A percentile compares a stretch with the other conserved stretches of the same genome.
These are phyloP conservation scores for Hoplodrina blanda DNA, from an alignment of 2,888 invertebrate species.

Conservation along the genomic window DNA sequence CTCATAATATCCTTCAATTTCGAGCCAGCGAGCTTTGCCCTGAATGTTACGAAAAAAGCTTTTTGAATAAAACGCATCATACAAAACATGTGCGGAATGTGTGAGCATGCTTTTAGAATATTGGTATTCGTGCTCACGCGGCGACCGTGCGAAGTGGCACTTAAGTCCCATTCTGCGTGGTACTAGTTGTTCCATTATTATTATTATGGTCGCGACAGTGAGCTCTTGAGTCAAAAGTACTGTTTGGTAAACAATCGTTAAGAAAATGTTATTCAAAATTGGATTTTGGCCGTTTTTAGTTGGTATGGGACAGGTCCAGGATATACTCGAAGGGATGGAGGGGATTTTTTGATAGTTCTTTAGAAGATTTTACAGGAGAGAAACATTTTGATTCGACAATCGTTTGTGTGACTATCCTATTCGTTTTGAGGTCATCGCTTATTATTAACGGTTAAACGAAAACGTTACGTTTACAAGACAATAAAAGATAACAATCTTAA, in stretches of 20 bases:
- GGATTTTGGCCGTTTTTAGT: neutral
- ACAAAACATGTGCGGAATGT: conserved; percentile 65
- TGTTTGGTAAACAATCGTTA: conserved; percentile 25
- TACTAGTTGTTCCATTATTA: conserved; percentile 66
- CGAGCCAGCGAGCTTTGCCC: conserved; percentile 44
- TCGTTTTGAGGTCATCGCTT: too few relatives aligned
- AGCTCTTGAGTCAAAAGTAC: conserved; percentile 26
- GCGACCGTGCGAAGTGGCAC: conserved; percentile 65
- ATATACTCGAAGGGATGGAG: neutral
- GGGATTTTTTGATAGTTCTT: too few relatives aligned
- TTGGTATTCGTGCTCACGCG: conserved; percentile 74
- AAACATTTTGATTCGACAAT: too few relatives aligned
- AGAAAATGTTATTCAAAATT: conserved; percentile 1
- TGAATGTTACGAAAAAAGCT: conserved; percentile 46
- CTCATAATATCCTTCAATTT: conserved; percentile 54
- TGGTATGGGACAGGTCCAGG: neutral
- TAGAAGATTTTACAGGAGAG: too few relatives aligned
- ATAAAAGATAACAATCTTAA: too few relatives aligned
- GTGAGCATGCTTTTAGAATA: conserved; percentile 75
- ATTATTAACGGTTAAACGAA: too few relatives aligned
- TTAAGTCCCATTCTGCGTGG: conserved; percentile 59
- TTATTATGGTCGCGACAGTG: conserved; percentile 52
- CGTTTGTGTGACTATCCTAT: too few relatives aligned
- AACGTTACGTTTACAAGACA: too few relatives aligned
- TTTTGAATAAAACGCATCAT: conserved; percentile 63